Base-by-base conservation (phyloP, 2,797 vertebrate genomes). In the Nothura maculosa region DNA sequence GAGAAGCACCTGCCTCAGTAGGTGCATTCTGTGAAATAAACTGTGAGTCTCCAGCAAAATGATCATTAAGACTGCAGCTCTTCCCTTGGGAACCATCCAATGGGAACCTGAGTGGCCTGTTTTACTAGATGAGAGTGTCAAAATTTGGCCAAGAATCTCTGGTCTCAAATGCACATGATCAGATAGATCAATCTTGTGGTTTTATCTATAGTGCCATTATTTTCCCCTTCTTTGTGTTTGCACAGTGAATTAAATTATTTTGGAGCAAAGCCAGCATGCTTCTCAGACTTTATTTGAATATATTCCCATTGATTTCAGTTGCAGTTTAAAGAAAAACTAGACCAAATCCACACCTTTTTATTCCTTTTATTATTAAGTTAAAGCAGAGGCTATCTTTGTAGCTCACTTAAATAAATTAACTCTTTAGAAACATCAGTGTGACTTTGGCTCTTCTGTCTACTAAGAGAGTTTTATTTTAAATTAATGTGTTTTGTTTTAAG, bases 131-230 rank as follows among this genome's bases (percentile, higher is more conserved):
- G 2, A 5, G 30, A 28, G 34, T 85, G 78, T 81, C 95, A 89
- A 76, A 63, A 54, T 73, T 75, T 89, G 79, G 67, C 91, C 82
- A 94, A 89, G 64, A 93, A 85, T 86, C 38, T 70, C 61, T 92
- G 0, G 1, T 91, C 82, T 68, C 58, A 79, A 86, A 93, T 86
- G 40, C 2, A 1, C 10, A 6, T 36, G 87, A 74, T 79, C 74
- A 93, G 67, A 91, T 88, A 85, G 14, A 92, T 60, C 45, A 86
- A 55, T 83, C 77, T 81, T 0, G 0, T 68, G 82, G 12, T 5
- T 94, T 93, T 96, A 78, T 96, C 91, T 94, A 78, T 47, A 89
- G 67, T 5, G 2, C n/a, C 62, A 64, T 94, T 96, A 91, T 93
- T 94, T 89, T 88, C 77, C 22, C 61, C 83, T 93, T 84, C 45